Base-by-base conservation (phyloP, 2,797 vertebrate genomes). In the Acanthis flammea region DNA sequence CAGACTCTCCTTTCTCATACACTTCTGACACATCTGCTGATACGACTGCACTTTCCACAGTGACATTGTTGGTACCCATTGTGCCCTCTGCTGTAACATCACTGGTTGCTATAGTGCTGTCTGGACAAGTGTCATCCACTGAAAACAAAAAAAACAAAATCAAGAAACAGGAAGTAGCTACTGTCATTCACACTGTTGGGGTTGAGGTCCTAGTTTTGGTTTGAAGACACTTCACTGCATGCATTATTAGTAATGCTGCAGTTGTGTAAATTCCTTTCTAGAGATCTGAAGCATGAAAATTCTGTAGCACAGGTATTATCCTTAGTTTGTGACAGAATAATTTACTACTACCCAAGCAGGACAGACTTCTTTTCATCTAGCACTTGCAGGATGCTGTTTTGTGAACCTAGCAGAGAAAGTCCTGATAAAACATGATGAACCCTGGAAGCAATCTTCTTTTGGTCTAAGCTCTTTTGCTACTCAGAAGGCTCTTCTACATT, bases 101-200 rank as follows among this genome's bases (percentile, higher is more conserved):
- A 7, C 97, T 98, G 61, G 94, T 97, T 35, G 74, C 61, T 23
- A 96, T 96, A 4, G 98, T 96, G 94, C 97, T 98, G 62, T 98
- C 98, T 22, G 98, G 98, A 81, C 98, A 98, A 55, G 91, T 96
- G 84, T 96, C 98, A 86, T 96, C 97, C 90, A 97, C 98, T 99
- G 96, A 88, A 97, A 97, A 31, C 6, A 94, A 44, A 33, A 88
- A 88, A 87, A 90, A 48, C n/a, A 92, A 63, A 79, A 42, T n/a
- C 68, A 84, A 58, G 58, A 86, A 94, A 42, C 57, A 87, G 88
- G 42, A 90, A 92, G 82, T 53, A 90, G 51, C 15, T 90, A 88
- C 47, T 81, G 62, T 48, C 53, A 67, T 42, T 94, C 50, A 76
- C 62, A 47, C 33, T 72, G 65, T 48, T 68, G 33, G 37, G 55